Percentiles rank a stretch among this genome's conserved stretches.
These are phyloP conservation scores for Megalonaias nervosa DNA, from an alignment of 1,140 invertebrate species.

Conservation along the genomic window DNA sequence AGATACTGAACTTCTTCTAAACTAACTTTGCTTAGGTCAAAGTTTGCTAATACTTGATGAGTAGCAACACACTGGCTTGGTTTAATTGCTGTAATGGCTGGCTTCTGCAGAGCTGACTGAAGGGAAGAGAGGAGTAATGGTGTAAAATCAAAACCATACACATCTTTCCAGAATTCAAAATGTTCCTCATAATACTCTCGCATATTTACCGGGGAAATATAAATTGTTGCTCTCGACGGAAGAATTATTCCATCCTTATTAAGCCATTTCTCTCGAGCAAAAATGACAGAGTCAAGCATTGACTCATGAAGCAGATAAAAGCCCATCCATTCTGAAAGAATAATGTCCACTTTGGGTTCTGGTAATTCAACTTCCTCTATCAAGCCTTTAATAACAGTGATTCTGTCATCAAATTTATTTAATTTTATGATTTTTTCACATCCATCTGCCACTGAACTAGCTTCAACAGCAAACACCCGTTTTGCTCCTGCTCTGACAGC, in stretches of 20 bases:
- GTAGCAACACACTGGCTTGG: conserved; percentile 46
- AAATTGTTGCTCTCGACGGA: conserved; percentile 58
- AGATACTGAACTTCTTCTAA: conserved; percentile 53
- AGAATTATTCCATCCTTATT: conserved; percentile 57
- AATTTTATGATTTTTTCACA: conserved; percentile 56
- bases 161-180: conserved; percentile 62
- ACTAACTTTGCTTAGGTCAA: conserved; percentile 59
- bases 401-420: conserved; percentile 63
- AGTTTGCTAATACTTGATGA: conserved; percentile 43
- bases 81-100: conserved; percentile 48
- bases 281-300: conserved; percentile 71
- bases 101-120: conserved; percentile 47
- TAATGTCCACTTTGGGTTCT: conserved; percentile 65
- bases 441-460: conserved; percentile 53
- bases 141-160: conserved; percentile 67
- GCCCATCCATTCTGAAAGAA: conserved; percentile 73
- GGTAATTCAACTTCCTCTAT: conserved; percentile 62
- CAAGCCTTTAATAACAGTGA: conserved; percentile 66
- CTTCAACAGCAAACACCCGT: conserved; percentile 68
- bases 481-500: conserved; percentile 77
- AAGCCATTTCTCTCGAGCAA: conserved; percentile 66
- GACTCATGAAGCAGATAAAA: conserved; percentile 71
- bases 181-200: conserved; percentile 52
- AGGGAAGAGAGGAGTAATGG: conserved; percentile 46
- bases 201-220: conserved; percentile 59